phyloP scores from a whole-genome alignment of 2,888 invertebrate species.

The Oasisia sp. region DNA sequence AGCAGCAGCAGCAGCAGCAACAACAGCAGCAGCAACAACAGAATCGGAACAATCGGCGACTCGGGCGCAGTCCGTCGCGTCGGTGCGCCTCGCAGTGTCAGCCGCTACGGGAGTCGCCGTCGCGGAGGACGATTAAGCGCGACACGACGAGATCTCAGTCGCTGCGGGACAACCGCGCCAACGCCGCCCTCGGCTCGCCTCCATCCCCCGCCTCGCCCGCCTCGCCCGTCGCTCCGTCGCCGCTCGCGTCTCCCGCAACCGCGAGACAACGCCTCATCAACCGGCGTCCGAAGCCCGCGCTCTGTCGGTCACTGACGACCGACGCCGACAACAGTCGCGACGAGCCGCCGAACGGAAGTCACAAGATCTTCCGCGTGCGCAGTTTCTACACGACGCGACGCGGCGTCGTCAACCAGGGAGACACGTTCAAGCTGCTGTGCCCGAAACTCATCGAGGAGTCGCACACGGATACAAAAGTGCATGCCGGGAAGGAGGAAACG shows the following conservation, averaged over 20 bases:
- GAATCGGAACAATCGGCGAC: neutral
- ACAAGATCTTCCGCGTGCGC: conserved; percentile 13
- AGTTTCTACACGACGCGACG: conserved; percentile 19
- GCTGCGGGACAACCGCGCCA: neutral
- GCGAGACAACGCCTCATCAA: neutral
- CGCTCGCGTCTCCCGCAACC: neutral
- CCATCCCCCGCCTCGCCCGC: neutral
- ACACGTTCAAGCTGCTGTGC: conserved; percentile 1
- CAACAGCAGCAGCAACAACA: neutral
- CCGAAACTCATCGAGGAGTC: neutral
- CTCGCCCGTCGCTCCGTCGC: neutral
- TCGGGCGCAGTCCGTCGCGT: neutral
- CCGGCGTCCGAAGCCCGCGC: neutral
- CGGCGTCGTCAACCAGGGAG: conserved; percentile 21
- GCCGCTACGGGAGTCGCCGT: neutral
- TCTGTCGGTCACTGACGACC: neutral
- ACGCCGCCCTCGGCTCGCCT: neutral
- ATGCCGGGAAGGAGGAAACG: neutral
- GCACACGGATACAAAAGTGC: neutral
- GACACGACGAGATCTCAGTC: neutral
- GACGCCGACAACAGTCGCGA: neutral
- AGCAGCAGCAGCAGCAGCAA: neutral
- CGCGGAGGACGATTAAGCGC: neutral
- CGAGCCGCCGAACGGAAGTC: neutral
- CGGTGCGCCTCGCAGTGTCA: neutral